Evolutionary conservation across 2,888 invertebrate species (phyloP).

Genomic region (Campoplex nolae): DNA sequence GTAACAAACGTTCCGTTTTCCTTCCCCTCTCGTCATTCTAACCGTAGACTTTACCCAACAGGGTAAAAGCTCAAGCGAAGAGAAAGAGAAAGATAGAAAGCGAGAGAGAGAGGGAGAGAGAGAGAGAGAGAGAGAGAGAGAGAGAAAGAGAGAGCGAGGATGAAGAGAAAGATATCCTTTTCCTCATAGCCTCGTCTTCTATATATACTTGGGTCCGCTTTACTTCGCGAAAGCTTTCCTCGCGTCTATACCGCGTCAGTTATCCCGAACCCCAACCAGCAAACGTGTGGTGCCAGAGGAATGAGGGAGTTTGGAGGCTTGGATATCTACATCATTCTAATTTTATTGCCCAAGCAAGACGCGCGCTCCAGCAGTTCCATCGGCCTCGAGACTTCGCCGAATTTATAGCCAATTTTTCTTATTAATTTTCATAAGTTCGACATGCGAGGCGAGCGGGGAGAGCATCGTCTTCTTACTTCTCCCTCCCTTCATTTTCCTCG

Average conservation of each 20-base stretch:
- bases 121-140: not conserved
- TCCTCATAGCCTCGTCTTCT: slow-evolving; percentile 3
- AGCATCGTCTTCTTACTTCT: slow-evolving; percentile 51
- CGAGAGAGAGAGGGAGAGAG: not conserved
- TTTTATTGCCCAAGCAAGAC: slow-evolving; percentile 81
- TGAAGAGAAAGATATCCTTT: slow-evolving; percentile 3
- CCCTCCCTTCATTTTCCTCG: slow-evolving; percentile 59
- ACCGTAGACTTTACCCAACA: slow-evolving; percentile 50
- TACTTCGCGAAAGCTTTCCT: slow-evolving; percentile 39
- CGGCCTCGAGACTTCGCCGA: slow-evolving; percentile 72
- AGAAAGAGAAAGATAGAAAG: not conserved
- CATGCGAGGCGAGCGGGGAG: slow-evolving; percentile 75
- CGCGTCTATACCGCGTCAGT: slow-evolving; percentile 44
- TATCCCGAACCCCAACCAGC: slow-evolving; percentile 11
- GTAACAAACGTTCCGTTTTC: slow-evolving; percentile 80
- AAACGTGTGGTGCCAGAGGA: slow-evolving; percentile 24
- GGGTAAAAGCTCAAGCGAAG: slow-evolving; percentile 24
- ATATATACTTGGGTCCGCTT: slow-evolving; percentile 30
- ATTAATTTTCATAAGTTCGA: slow-evolving; percentile 85
- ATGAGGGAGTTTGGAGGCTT: slow-evolving; percentile 39
- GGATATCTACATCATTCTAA: slow-evolving; percentile 82
- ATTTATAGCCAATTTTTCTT: slow-evolving; percentile 84
- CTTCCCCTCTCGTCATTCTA: slow-evolving; percentile 55
- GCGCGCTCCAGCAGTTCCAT: slow-evolving; percentile 70
- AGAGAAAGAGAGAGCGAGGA: not conserved